These are phyloP conservation scores for Meghimatium bilineatum DNA, from an alignment of 2,888 invertebrate species.

Conservation along the genomic window DNA sequence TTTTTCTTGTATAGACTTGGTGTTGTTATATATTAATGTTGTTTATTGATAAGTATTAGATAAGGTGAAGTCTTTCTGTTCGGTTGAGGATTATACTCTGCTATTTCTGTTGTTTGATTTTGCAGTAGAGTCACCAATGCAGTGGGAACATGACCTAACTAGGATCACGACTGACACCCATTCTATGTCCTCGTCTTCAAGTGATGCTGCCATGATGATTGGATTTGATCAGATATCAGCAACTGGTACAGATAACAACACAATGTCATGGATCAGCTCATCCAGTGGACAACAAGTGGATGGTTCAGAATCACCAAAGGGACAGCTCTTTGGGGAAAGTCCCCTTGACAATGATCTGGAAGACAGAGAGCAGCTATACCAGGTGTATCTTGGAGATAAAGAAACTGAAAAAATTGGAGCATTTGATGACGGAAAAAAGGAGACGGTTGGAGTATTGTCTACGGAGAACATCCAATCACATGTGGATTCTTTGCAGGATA, in stretches of 20 bases:
- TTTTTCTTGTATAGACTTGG: too few relatives aligned
- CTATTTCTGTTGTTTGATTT: not conserved
- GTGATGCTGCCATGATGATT: constrained; percentile 69
- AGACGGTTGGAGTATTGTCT: not conserved
- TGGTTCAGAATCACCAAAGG: constrained; percentile 49
- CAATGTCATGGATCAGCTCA: constrained; percentile 62
- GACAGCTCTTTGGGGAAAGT: constrained; percentile 61
- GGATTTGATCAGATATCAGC: constrained; percentile 70
- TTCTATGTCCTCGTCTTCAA: constrained; percentile 57
- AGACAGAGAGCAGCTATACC: constrained; percentile 28
- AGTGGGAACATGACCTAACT: constrained; percentile 45
- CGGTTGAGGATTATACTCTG: too few relatives aligned
- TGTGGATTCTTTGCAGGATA: not conserved
- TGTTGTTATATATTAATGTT: too few relatives aligned
- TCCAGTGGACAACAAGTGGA: constrained; percentile 57
- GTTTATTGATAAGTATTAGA: too few relatives aligned
- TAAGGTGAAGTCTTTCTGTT: too few relatives aligned
- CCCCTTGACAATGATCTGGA: constrained; percentile 65
- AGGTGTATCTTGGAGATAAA: constrained; percentile 27
- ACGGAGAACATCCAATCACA: not conserved
- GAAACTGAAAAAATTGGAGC: constrained; percentile 6
- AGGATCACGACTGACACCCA: constrained; percentile 30
- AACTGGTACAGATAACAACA: constrained; percentile 59
- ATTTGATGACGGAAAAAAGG: not conserved
- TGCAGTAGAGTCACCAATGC: constrained; percentile 31